Percentiles rank a stretch among this genome's conserved stretches.
Evolutionary conservation across 2,888 invertebrate genomes (phyloP).

Genomic region (Zonitis immaculata): DNA sequence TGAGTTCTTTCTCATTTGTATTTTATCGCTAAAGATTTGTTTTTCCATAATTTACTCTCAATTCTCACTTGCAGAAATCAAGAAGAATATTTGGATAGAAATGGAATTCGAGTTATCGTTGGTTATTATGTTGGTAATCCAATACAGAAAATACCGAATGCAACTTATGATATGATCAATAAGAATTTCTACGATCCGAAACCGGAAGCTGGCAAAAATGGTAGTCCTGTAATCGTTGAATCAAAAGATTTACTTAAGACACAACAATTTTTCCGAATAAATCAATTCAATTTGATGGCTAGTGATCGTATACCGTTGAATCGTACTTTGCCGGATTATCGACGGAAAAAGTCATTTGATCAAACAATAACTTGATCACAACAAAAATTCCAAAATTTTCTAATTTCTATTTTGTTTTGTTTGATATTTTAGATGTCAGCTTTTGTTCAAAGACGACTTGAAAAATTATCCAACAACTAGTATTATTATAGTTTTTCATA

Average conservation of each 20-base stretch:
- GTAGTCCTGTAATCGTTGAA: slow-evolving; percentile 73
- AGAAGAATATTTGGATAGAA: slow-evolving; percentile 65
- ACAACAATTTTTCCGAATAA: slow-evolving; percentile 75
- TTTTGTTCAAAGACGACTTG: slow-evolving; percentile 55
- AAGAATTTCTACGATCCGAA: slow-evolving; percentile 73
- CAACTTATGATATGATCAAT: slow-evolving; percentile 67
- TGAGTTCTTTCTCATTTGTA: no score
- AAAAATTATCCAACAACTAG: slow-evolving; percentile 81
- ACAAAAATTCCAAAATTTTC: no score
- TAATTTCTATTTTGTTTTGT: no score
- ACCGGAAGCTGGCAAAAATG: slow-evolving; percentile 70
- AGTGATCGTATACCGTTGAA: slow-evolving; percentile 85
- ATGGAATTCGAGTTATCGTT: slow-evolving; percentile 78
- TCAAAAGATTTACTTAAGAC: slow-evolving; percentile 70
- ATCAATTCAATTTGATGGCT: slow-evolving; percentile 82
- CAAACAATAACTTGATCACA: no score
- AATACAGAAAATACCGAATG: slow-evolving; percentile 57
- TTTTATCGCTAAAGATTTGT: no score
- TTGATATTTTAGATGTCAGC: slow-evolving; percentile 59
- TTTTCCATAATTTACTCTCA: no score
- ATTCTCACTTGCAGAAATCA: slow-evolving; percentile 61
- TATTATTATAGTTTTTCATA: slow-evolving; percentile 96
- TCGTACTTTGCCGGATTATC: slow-evolving; percentile 76
- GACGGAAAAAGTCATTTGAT: slow-evolving; percentile 68
- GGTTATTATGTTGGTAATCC: slow-evolving; percentile 85